Evolutionary conservation across 2,797 vertebrate genomes (phyloP), one percentile per base, ranked within the genome.

Genomic region (Schizopygopsis malacanthus): DNA sequence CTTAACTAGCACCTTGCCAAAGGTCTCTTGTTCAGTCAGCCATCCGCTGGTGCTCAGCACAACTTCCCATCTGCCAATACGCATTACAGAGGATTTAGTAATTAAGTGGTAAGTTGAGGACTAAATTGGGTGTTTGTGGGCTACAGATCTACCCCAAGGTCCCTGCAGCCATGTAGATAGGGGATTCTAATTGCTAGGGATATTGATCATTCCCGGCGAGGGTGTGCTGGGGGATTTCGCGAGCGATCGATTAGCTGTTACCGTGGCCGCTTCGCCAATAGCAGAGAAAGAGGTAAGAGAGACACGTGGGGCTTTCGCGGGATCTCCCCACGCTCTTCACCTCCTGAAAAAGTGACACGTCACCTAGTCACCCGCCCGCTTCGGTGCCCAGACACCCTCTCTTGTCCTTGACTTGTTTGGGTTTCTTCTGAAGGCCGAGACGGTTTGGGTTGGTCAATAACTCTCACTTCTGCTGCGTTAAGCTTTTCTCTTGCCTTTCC

Each of bases 41-140:
- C 92, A 82, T 90, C 63, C 83, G 85, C 91, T 91, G 90, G 83
- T 86, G 89, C 90, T 87, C 90, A 93, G 91, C 92, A 84, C 88
- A 84, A 90, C 90, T 86, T 87, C 73, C 92, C 88, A 92, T 92
- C 94, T 96, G 95, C 95, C 96, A 95, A 95, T 95, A 96, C 92
- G 92, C 92, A 96, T 96, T 95, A 96, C 91, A 89, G 90, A 88
- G 92, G 95, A 95, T 95, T 96, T 94, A 95, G 94, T 96, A 96
- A 96, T 96, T 95, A 96, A 96, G 94, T 95, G 94, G 95, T 96
- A 94, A 95, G 94, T 94, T 94, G 94, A 96, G 91, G 94, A 95
- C 95, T 96, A 95, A 96, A 96, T 95, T 96, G 95, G 94, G 95
- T 95, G 95, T 95, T 95, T 95, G 95, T 92, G 94, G 94, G 94